phyloP scores from a whole-genome alignment of 2,888 invertebrate genomes.

The Drosophila helvetica region DNA sequence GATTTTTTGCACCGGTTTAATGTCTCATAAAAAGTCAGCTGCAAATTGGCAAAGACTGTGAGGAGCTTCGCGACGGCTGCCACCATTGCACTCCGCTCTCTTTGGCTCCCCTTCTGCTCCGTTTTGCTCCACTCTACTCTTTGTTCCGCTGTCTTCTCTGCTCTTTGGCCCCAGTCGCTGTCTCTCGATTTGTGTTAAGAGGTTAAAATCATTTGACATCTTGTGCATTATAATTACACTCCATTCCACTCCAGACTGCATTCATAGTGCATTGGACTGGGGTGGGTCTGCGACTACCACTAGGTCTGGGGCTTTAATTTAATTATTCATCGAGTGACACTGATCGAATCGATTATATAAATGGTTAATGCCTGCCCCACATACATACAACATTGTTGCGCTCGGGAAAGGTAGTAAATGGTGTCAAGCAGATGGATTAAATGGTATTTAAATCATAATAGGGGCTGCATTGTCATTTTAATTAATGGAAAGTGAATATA shows the following conservation, averaged over 20 bases:
- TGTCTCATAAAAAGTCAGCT: conserved; percentile 57
- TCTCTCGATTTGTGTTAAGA: conserved; percentile 52
- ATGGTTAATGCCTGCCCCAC: conserved; percentile 17
- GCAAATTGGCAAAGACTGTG: conserved; percentile 34
- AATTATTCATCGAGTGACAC: conserved; percentile 36
- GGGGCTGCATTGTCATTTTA: not conserved
- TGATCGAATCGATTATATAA: conserved; percentile 43
- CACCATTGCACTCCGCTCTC: not conserved
- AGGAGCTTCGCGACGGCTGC: not conserved
- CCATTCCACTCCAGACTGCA: conserved; percentile 18
- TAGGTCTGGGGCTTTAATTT: conserved; percentile 35
- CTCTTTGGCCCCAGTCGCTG: conserved; percentile 28
- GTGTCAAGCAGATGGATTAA: conserved; percentile 15
- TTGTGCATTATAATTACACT: conserved; percentile 57
- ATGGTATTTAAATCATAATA: conserved; percentile 26
- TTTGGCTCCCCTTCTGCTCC: not conserved
- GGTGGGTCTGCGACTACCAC: conserved; percentile 7
- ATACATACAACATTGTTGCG: not conserved
- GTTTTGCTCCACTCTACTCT: not conserved
- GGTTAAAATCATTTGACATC: conserved; percentile 72
- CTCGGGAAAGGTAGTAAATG: conserved; percentile 29
- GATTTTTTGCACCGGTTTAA: conserved; percentile 26
- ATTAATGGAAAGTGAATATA: not conserved
- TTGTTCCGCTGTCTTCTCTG: not conserved
- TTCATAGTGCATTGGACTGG: conserved; percentile 20